Evolutionary conservation across 2,888 invertebrate genomes (phyloP), one percentile per base, ranked within the genome.

Genomic region (Zhuqinia jingwanae): DNA sequence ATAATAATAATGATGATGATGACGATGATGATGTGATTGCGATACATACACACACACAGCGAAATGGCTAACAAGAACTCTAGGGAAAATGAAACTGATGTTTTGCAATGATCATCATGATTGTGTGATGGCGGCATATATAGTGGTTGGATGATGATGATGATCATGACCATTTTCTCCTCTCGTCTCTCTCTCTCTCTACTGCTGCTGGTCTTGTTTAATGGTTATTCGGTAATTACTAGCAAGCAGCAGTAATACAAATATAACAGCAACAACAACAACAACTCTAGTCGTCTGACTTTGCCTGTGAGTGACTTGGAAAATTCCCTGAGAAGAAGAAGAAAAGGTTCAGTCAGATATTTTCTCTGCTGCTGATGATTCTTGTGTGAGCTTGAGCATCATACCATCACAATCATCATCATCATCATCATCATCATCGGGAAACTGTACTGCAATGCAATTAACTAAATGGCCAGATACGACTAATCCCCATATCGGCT

Each of bases 381-480:
- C 36, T 36, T 36, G 36, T 36, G 36, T 6, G 36, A 3, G 17
- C 3, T 20, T 2, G 53, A 6, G n/a, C 2, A 17, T n/a, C 2
- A 2, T 53, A 53, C 10, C 6, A 53, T 17, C 3, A 20, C 13
- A 36, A 30, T 36, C 65, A 36, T 36, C 5, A 36, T 36, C 30
- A 65, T 65, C 65, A 36, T n/a, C n/a, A 30, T 36, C 65, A 36
- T 36, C 5, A 36, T 36, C 30, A 65, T 65, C 65, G 65, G 47
- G 47, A 70, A 47, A 36, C 36, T 36, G 5, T 65, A 83, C 60
- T 89, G 88, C 88, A 84, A 89, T 87, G 89, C 89, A 90, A 90
- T 90, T 90, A 90, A 89, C 89, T 90, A 90, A 90, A 90, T 90
- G 89, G 89, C 85, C 84, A 89, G 89, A 89, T 89, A 88, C 83